phyloP scores from a whole-genome alignment of 2,888 invertebrate genomes.

The Girardia tigrina region DNA sequence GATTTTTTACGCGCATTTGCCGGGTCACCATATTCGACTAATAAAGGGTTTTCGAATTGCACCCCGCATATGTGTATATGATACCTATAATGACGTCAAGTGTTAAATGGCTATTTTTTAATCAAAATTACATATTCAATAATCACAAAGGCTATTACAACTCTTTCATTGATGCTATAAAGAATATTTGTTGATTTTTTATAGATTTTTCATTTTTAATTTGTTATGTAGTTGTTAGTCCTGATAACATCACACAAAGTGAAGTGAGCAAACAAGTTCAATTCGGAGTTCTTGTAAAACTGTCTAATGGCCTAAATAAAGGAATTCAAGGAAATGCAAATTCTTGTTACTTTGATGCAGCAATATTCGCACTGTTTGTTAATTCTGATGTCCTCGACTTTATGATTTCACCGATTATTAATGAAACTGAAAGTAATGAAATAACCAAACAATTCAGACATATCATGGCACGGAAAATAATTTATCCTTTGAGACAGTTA shows the following conservation, averaged over 20 bases:
- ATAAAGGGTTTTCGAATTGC: no score
- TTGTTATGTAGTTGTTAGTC: background rate
- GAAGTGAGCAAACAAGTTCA: background rate
- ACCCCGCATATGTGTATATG: no score
- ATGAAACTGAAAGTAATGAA: background rate
- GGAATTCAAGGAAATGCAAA: conserved; percentile 10
- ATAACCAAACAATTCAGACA: background rate
- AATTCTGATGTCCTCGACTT: conserved; percentile 2
- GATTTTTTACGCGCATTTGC: no score
- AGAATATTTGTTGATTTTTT: no score
- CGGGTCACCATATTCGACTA: no score
- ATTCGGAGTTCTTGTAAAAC: background rate
- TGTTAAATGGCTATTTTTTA: no score
- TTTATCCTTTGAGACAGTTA: conserved; percentile 18
- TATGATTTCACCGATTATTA: background rate
- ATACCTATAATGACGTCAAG: no score
- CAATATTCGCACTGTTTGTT: background rate
- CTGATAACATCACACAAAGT: background rate
- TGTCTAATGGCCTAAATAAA: background rate
- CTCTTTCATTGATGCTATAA: no score
- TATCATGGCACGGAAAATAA: background rate
- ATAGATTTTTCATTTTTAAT: background rate
- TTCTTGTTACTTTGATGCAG: conserved; percentile 1
- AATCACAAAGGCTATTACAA: no score
- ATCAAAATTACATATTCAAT: no score